phyloP scores from a whole-genome alignment of 2,113 vertebrate species.

The Gymnobelideus leadbeateri region DNA sequence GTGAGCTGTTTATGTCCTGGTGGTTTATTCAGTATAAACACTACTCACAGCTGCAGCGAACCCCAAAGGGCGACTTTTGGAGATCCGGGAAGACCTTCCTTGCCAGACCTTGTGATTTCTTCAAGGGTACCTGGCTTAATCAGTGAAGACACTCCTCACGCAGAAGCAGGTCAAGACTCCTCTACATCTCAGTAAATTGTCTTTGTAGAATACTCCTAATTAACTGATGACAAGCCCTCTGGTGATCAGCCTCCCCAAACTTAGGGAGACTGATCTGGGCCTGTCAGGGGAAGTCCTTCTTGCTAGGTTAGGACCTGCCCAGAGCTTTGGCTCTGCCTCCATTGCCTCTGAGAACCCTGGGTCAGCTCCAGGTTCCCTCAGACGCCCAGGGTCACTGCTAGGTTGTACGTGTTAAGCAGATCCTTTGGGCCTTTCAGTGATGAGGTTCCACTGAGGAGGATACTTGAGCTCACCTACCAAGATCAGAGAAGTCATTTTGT shows the following conservation, averaged over 20 bases:
- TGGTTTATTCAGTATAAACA: constrained; percentile 79
- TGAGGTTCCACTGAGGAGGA: constrained; percentile 52
- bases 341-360: constrained; percentile 24
- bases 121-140: background rate
- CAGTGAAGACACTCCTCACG: background rate
- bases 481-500: constrained; percentile 67
- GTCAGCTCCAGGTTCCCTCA: constrained; percentile 60
- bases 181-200: background rate
- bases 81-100: constrained; percentile 65
- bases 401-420: background rate
- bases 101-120: constrained; percentile 42
- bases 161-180: background rate
- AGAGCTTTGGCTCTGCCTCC: background rate
- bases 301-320: background rate
- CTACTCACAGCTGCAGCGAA: constrained; percentile 77
- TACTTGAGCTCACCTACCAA: constrained; percentile 49
- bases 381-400: background rate
- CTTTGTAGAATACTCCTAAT: background rate
- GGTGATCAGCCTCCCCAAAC: background rate
- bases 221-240: background rate
- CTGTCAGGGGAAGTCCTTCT: background rate
- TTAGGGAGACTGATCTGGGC: background rate
- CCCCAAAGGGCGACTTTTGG: constrained; percentile 59
- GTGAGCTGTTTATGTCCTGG: constrained; percentile 77
- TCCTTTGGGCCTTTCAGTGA: constrained; percentile 4